These are phyloP conservation scores for Typhlichthys eigenmanni DNA, from an alignment of 2,797 vertebrate genomes.

Conservation along the genomic window DNA sequence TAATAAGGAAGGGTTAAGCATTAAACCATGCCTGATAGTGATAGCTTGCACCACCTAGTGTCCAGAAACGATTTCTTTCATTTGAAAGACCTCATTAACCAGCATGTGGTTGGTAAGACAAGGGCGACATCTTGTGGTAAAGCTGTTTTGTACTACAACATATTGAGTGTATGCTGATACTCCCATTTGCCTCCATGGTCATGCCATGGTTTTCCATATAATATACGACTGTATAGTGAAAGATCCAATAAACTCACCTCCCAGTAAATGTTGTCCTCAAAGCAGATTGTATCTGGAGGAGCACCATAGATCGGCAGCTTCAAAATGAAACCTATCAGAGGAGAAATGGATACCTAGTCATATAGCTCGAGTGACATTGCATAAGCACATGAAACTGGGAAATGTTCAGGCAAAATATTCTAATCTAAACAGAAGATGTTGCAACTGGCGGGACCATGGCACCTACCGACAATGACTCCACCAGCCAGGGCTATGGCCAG, in stretches of 20 bases:
- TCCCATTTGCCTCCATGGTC: not conserved
- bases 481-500: constrained; percentile 81
- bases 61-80: not conserved
- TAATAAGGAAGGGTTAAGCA: constrained; percentile 4
- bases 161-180: not conserved
- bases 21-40: not conserved
- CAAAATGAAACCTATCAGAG: constrained; percentile 80
- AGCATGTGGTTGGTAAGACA: not conserved
- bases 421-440: too few species aligned
- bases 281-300: constrained; percentile 71
- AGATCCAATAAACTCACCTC: constrained; percentile 77
- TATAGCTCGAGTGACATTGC: not conserved
- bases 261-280: constrained; percentile 80
- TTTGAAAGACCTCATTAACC: not conserved
- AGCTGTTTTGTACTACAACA: not conserved
- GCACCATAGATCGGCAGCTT: constrained; percentile 74
- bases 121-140: constrained; percentile 15
- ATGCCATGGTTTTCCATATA: not conserved
- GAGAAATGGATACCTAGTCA: not conserved
- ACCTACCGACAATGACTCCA: constrained; percentile 83
- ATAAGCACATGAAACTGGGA: not conserved
- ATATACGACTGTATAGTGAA: not conserved
- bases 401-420: too few species aligned
- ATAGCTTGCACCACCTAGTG: constrained; percentile 41
- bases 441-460: not conserved